Evolutionary conservation across 2,888 invertebrate species (phyloP), one percentile per base, ranked within the genome.

Genomic region (Nematopogon swammerdamellus): DNA sequence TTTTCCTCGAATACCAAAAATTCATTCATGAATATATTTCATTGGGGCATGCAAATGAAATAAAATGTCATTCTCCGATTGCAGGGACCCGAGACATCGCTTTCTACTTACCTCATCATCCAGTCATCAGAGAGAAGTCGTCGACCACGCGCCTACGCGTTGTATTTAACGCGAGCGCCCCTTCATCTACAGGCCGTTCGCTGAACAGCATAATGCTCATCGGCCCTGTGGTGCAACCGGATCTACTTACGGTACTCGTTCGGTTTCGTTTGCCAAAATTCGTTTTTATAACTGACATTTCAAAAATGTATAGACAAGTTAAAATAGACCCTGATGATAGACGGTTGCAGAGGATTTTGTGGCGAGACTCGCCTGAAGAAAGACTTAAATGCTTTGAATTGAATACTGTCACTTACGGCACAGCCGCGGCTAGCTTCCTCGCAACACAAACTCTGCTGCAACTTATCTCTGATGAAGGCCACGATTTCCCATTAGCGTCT

Each of bases 21-120:
- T 36, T 36, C 11, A 36, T 36, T 14, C 36, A 36, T 1, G 95
- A 95, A 61, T 93, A 94, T 16, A 96, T 48, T 52, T 54, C 50
- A n/a, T 43, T 58, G 46, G 55, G 56, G 53, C 58, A 60, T 49
- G 55, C 57, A 54, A 42, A 19, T 8, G 54, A 55, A 42, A 14
- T 18, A 29, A 36, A 14, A 14, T 14, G 3, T 8, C 3, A 36
- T 36, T 36, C 3, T 14, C 8, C 8, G 8, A 49, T 55, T 1
- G 45, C 51, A 19, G 44, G 29, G n/a, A 48, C 55, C 47, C 3
- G 25, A 19, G 14, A 48, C 17, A 49, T 50, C 3, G 46, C 53
- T 2, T 55, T 56, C 1, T 60, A 59, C 45, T 47, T 62, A 30
- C 61, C 62, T 6, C 61, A 63, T 48, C 61, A 59, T 29, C 56